Percentiles rank a stretch among this genome's conserved stretches.
Conservation (phyloP, 2,113 vertebrate species). For the Lichenostomus cassidix region DNA sequence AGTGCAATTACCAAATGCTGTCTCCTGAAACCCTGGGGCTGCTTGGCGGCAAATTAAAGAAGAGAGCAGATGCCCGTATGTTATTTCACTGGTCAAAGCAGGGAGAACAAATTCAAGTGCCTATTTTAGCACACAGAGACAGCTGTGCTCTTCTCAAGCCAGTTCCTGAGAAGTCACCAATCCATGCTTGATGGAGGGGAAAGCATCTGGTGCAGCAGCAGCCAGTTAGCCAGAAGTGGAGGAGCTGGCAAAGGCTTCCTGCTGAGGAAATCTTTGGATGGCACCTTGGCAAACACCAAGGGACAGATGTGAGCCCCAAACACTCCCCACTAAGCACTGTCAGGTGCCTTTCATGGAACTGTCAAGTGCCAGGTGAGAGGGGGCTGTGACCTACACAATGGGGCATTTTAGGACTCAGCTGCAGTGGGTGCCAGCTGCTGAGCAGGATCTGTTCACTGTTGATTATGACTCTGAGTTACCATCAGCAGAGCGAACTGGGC, state of each 20-base stretch:
- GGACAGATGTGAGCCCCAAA: not conserved
- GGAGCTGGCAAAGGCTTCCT: not conserved
- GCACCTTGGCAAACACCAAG: not conserved
- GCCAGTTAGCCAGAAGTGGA: not conserved
- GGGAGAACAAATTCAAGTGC: constrained; percentile 19
- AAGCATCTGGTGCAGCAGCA: not conserved
- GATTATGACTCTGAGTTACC: not conserved
- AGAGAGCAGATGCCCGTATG: not conserved
- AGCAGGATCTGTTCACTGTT: not conserved
- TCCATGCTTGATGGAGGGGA: not conserved
- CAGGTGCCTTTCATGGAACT: not conserved
- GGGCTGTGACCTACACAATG: not conserved
- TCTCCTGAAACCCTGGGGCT: not conserved
- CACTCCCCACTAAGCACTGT: not conserved
- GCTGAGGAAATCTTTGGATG: not conserved
- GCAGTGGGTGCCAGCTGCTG: not conserved
- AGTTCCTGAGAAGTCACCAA: not conserved
- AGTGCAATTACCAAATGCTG: not conserved
- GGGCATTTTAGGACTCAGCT: not conserved
- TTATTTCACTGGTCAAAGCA: constrained; percentile 17
- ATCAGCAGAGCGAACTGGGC: not conserved
- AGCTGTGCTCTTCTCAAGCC: constrained; percentile 19
- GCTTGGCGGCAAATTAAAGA: not conserved
- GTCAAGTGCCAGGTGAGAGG: not conserved
- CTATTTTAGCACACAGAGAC: not conserved